Percentiles rank a stretch among this genome's conserved stretches.
phyloP scores from a whole-genome alignment of 2,113 vertebrate genomes.

The Urocitellus parryii region DNA sequence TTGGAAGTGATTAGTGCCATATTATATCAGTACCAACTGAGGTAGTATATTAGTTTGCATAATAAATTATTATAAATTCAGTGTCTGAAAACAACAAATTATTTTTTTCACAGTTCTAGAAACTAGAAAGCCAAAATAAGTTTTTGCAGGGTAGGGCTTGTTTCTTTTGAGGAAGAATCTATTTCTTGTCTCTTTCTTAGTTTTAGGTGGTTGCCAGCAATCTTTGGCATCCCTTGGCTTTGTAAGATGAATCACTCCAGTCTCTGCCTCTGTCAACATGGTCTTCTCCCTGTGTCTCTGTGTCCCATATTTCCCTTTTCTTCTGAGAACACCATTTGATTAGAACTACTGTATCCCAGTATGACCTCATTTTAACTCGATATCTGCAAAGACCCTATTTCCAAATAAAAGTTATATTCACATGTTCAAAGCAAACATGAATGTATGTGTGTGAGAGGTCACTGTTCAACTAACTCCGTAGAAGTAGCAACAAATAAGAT shows the following conservation, averaged over 20 bases:
- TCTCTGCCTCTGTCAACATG: not conserved
- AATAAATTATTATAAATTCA: not conserved
- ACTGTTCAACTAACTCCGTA: not conserved
- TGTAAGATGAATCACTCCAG: not conserved
- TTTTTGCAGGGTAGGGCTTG: not conserved
- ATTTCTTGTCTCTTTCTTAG: not conserved
- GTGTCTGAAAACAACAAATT: slow-evolving; percentile 8
- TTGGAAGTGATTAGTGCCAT: not conserved
- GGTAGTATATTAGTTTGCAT: not conserved
- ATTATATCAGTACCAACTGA: not conserved
- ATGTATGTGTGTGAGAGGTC: too few species aligned
- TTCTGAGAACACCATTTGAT: not conserved
- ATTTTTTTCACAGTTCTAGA: not conserved
- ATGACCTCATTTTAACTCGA: slow-evolving; percentile 20
- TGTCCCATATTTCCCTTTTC: not conserved
- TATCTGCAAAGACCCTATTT: not conserved
- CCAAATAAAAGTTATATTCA: not conserved
- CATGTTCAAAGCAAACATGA: not conserved
- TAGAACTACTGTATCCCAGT: not conserved
- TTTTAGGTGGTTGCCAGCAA: not conserved
- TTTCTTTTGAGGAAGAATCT: not conserved
- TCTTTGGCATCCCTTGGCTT: not conserved
- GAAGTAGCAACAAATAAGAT: slow-evolving; percentile 5
- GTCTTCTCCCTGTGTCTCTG: not conserved
- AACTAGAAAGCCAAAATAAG: not conserved